A percentile compares a stretch with the other conserved stretches of the same genome.
Evolutionary conservation across 2,888 invertebrate species (phyloP).

Genomic region (Cremastinae sp.): DNA sequence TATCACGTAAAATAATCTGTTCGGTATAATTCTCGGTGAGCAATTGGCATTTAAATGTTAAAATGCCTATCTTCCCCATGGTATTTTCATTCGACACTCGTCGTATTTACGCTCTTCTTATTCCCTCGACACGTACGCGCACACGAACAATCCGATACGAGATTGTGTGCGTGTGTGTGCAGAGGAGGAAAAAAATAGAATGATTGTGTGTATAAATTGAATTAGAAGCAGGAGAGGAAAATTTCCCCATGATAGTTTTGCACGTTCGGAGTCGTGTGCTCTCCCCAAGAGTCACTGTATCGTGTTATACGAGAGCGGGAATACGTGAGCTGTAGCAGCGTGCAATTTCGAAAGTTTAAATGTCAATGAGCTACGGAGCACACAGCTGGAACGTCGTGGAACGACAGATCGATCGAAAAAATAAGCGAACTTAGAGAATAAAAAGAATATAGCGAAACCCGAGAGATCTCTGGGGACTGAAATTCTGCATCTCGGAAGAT

Average conservation of each 20-base stretch:
- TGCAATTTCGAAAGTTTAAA: conserved; percentile 78
- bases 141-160: background rate
- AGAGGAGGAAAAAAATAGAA: background rate
- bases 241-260: conserved; percentile 49
- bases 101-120: conserved; percentile 48
- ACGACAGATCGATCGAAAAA: conserved; percentile 51
- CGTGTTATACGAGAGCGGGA: conserved; percentile 22
- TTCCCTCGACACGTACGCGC: background rate
- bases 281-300: conserved; percentile 17
- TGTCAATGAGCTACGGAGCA: conserved; percentile 71
- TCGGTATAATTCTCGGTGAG: conserved; percentile 40
- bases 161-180: background rate
- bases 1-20: conserved; percentile 30
- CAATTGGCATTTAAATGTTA: conserved; percentile 79
- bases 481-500: conserved; percentile 19
- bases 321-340: conserved; percentile 42
- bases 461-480: conserved; percentile 7
- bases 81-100: conserved; percentile 70
- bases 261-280: conserved; percentile 30
- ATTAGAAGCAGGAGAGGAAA: conserved; percentile 18
- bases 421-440: conserved; percentile 25
- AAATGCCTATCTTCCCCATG: conserved; percentile 72
- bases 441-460: background rate
- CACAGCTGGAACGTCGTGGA: conserved; percentile 22
- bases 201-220: background rate